These are phyloP conservation scores for Hoplias malabaricus DNA, from an alignment of 2,113 vertebrate species.

Conservation along the genomic window DNA sequence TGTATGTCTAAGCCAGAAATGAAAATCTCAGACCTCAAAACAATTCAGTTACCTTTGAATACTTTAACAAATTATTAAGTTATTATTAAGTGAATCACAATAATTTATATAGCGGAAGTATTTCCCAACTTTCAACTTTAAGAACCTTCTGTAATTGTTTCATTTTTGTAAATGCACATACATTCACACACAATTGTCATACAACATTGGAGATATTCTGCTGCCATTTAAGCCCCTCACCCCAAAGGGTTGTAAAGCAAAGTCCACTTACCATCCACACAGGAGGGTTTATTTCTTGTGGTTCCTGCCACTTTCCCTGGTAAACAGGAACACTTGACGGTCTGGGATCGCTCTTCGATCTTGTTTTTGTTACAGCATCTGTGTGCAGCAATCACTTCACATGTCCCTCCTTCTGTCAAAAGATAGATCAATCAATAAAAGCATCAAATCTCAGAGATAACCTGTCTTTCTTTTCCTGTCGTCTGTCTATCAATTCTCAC, in stretches of 20 bases:
- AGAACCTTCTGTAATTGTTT: no score
- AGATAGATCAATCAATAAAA: conserved; percentile 31
- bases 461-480: background rate
- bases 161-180: no score
- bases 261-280: conserved; percentile 76
- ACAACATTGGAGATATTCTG: no score
- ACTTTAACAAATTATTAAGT: no score
- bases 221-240: background rate
- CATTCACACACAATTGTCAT: no score
- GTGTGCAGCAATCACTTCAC: conserved; percentile 80
- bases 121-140: no score
- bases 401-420: conserved; percentile 77
- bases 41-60: no score
- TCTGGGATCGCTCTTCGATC: conserved; percentile 83
- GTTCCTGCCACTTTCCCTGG: conserved; percentile 83
- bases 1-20: no score
- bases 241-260: background rate
- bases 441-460: conserved; percentile 8
- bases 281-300: conserved; percentile 80
- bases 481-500: background rate
- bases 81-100: no score
- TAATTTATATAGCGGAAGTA: no score
- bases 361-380: conserved; percentile 83
- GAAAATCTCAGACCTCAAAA: no score
- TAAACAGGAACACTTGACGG: conserved; percentile 82